Base-by-base conservation (phyloP, 1,140 invertebrate species). In the Sesamia nonagrioides region DNA sequence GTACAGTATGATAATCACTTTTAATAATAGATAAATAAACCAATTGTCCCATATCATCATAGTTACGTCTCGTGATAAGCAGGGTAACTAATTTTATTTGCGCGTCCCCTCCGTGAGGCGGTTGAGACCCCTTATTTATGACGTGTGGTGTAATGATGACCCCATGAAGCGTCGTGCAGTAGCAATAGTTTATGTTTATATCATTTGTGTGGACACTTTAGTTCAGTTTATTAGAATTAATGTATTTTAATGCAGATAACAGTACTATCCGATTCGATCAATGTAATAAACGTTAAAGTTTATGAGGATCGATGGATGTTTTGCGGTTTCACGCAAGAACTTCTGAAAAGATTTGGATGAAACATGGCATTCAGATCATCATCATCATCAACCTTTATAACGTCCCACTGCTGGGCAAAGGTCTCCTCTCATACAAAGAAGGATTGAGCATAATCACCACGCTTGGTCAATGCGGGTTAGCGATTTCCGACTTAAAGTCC, bases 81-180 rank as follows among this genome's bases (percentile, higher is more conserved):
- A 77, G 81, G 81, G 77, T 82, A 82, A 86, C 83, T 83, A 86
- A 86, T 86, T 84, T 86, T 84, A 84, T 86, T 86, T 81, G 81
- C 78, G 72, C 77, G 61, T 72, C 78, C 84, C 84, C 82, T 61
- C 48, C 42, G 21, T 1, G 27, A 40, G 72, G 74, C 13, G 11
- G 2, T 45, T 13, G 9, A 45, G 42, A 79, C 69, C 11, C 27
- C 50, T 73, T 69, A 61, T 73, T 73, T 63, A 73, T 73, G 68
- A 33, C 33, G 77, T 78, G 77, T 13, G 68, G 52, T 50, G 66
- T 21, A 7, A 52, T 73, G 40, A 72, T 78, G 74, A 52, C 60
- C 45, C 42, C 35, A 56, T 69, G 61, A 61, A 33, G 21, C 35
- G 45, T 77, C 48, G 42, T 48, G 18, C 9, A 13, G 13, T 7